Conservation (phyloP, 2,113 vertebrate genomes). For the Scalopus aquaticus region DNA sequence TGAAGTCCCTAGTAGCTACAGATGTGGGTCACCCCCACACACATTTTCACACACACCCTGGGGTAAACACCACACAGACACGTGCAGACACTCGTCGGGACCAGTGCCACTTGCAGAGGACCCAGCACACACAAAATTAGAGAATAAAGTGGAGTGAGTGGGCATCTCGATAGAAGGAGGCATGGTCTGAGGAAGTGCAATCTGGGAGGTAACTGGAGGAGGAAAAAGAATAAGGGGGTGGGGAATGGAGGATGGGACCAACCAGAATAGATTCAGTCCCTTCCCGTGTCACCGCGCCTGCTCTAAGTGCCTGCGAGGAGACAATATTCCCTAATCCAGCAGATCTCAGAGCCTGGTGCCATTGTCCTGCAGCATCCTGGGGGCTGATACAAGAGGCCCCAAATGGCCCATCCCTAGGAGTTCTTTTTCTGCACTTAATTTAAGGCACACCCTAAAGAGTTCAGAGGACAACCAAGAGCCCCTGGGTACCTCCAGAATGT, state of each 20-base stretch:
- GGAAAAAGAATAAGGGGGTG: not conserved
- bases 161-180: not conserved
- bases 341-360: not conserved
- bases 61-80: fast-evolving
- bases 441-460: not conserved
- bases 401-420: not conserved
- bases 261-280: not conserved
- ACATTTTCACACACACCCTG: not conserved
- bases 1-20: not conserved
- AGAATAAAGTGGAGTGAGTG: not conserved
- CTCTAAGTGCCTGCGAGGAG: not conserved
- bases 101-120: too few relatives aligned
- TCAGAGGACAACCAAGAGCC: not conserved
- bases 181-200: too few relatives aligned
- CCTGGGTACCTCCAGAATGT: not conserved
- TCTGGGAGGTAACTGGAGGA: not conserved
- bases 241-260: too few relatives aligned
- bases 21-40: too few relatives aligned
- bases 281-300: not conserved
- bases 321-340: not conserved
- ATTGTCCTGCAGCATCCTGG: fast-evolving
- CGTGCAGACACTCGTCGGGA: not conserved
- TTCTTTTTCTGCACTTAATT: not conserved
- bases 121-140: not conserved
- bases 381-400: not conserved